Evolutionary conservation across 2,888 invertebrate species (phyloP), one percentile per base, ranked within the genome.

Genomic region (Erebia aethiops): DNA sequence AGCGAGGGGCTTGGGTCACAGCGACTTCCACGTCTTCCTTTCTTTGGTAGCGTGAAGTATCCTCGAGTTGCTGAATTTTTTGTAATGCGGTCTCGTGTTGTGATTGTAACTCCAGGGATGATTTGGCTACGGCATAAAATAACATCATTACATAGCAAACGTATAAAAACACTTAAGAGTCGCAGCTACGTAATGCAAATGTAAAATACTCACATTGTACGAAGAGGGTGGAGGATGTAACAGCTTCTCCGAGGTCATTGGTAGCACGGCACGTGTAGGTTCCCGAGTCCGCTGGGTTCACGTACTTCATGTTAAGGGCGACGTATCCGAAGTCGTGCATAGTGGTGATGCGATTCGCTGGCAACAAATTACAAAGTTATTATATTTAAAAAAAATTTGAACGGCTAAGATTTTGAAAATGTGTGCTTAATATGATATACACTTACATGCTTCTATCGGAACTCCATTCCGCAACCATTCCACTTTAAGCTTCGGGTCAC

Each of bases 321-420:
- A 99, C 99, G 86, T 98, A 99, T 64, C 99, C 99, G 86, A 99
- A 99, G 87, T 99, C 99, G 85, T 99, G 98, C 96, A 98, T 98
- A 11, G 98, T 98, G 58, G 97, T 97, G 46, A 97, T 94, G 73
- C 98, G 97, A 84, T 98, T 98, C n/a, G 98, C 96, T 96, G 77
- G 71, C 87, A 73, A 70, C 46, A 61, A 66, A 60, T 26, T 35
- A 21, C 14, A 63, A 57, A 57, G 18, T 8, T 21, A 7, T 13
- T 57, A 1, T 26, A 26, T 13, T 2, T 8, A 54, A 18, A 10
- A 16, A 16, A 18, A 10, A 16, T 10, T 11, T 18, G 1, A 5
- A 5, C 13, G 49, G 49, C 14, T 49, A 14, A 13, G 4, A 14
- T 11, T 14, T 49, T 14, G 49, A n/a, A 54, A 13, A 9, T 2